Base-by-base conservation (phyloP, 2,797 vertebrate genomes). In the Meda fulgida region DNA sequence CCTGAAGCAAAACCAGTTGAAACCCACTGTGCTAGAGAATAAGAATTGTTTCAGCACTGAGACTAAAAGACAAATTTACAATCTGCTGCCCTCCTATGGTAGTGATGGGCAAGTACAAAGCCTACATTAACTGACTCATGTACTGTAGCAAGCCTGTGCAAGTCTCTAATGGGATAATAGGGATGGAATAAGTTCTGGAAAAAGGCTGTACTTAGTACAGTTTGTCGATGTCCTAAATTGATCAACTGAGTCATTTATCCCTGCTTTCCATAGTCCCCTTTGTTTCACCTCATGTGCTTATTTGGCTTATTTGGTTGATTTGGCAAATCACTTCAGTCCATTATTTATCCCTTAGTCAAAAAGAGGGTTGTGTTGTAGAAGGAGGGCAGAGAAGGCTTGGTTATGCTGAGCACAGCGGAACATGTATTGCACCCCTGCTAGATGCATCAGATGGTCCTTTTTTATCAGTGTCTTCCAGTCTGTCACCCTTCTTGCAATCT, bases 391-490 rank as follows among this genome's bases (percentile, higher is more conserved):
- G 29, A 85, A 83, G 10, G 85, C 89, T 77, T 92, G 91, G 46
- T 89, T 89, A 26, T 85, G 58, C 69, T 91, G 89, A 43, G 90
- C 89, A 21, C 80, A 76, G 29, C 36, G 87, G 83, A 89, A 92
- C 89, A 93, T 93, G 21, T 84, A 38, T 46, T 84, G 83, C 43
- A 94, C 80, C 71, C 65, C 67, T 71, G 89, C 71, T 36, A 90
- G 82, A 38, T 70, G 86, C 18, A 18, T 75, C 71, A 86, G 51
- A 86, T 89, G 88, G 51, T 89, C 78, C 38, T 78, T 70, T 34
- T 73, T 83, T 19, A 66, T 78, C 21, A 78, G 83, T 5, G 26
- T 23, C n/a, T 87, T 81, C 81, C 84, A 79, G 14, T 84, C 89
- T 46, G n/a, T 69, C 19, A 43, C 46, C 29, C 80, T 40, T 71